Evolutionary conservation across 2,888 invertebrate genomes (phyloP), one percentile per base, ranked within the genome.

Genomic region (Cheilosia variabilis): DNA sequence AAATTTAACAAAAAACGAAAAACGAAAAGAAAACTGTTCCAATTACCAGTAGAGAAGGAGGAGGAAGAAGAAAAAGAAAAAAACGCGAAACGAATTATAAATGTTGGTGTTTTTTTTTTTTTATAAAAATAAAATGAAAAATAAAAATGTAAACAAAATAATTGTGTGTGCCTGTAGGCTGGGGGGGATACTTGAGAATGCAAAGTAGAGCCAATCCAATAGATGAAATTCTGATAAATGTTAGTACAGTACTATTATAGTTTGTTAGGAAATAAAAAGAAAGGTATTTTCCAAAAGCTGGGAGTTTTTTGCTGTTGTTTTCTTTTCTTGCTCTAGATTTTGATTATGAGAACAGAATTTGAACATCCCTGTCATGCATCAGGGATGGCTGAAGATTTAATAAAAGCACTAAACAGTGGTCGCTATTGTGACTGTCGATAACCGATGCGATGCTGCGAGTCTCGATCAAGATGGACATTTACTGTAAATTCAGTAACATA

Each of bases 191-290:
- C 75, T 79, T 84, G 66, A 84, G 58, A 76, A 76, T 60, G 69
- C 63, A 75, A 80, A 71, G 57, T 80, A 66, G 37, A 55, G 62
- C 75, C 80, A 73, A 75, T 75, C 69, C 75, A 80, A 71, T 80
- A 84, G 69, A 80, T 66, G 71, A 84, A 84, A 84, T 60, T 75
- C 63, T 84, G 80, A 84, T 75, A 73, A 76, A 75, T 75, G 65
- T 84, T 80, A 84, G 80, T 53, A 55, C 69, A 69, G 75, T 80
- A 76, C 75, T 80, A 76, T 77, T 84, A 68, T 84, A 84, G 84
- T 71, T 80, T 80, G 68, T 65, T 84, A 80, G 84, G 80, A 71
- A 80, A 84, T 84, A 80, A 84, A 84, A 65, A 41, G 60, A 84
- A 80, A 79, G 43, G 63, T 80, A 76, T 84, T 84, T 84, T 84